Percentiles rank a stretch among this genome's conserved stretches.
These are phyloP conservation scores for Petromus typicus DNA, from an alignment of 2,113 vertebrate species.

Conservation along the genomic window DNA sequence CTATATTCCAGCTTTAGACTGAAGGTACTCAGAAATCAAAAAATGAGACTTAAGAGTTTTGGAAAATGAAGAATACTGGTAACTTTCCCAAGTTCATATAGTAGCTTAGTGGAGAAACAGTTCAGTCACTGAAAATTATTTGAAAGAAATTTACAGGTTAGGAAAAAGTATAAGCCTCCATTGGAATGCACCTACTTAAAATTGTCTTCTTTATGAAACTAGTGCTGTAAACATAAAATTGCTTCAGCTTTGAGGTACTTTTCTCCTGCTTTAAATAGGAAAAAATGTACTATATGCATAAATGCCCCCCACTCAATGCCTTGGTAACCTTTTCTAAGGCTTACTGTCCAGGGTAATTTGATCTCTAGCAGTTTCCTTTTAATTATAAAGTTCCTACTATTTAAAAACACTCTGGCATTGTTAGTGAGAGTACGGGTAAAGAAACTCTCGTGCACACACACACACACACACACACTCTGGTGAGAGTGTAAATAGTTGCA, in stretches of 20 bases:
- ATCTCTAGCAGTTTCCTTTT: background rate
- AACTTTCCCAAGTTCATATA: background rate
- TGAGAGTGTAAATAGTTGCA: background rate
- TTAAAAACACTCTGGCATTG: conserved; percentile 33
- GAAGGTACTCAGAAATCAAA: conserved; percentile 25
- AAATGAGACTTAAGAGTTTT: conserved; percentile 24
- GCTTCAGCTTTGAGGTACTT: background rate
- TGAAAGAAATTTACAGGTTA: conserved; percentile 30
- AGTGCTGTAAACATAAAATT: conserved; percentile 40
- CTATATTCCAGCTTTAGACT: conserved; percentile 13
- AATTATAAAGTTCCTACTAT: conserved; percentile 48
- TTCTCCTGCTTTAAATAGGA: background rate
- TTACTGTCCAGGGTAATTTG: background rate
- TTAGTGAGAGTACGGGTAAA: conserved; percentile 36
- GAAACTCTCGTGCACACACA: background rate
- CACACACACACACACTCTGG: background rate
- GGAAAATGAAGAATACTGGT: background rate
- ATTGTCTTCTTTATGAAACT: conserved; percentile 2
- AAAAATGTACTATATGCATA: conserved; percentile 9
- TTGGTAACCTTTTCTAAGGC: background rate
- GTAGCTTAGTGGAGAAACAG: background rate
- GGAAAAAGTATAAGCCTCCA: conserved; percentile 42
- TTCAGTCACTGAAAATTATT: background rate
- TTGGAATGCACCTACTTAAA: conserved; percentile 8
- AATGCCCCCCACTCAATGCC: background rate